These are phyloP conservation scores for Platyura marginata DNA, from an alignment of 1,140 invertebrate genomes.

Conservation along the genomic window DNA sequence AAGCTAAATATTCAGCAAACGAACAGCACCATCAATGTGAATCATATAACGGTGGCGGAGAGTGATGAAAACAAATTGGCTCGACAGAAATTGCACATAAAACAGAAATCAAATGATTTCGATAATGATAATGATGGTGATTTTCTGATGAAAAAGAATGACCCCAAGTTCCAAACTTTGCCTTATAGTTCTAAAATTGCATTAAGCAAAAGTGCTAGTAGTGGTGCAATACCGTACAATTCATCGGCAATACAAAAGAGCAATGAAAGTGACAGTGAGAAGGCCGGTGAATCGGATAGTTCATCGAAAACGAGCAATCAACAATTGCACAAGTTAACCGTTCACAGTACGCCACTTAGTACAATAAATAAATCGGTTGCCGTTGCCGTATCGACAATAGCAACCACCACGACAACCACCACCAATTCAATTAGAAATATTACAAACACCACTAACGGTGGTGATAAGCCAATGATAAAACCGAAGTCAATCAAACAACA, in stretches of 20 bases:
- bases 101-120: not conserved
- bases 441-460: constrained; percentile 4
- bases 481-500: constrained; percentile 12
- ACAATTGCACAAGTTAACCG: constrained; percentile 31
- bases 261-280: constrained; percentile 4
- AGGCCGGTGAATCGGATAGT: constrained; percentile 7
- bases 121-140: not conserved
- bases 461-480: constrained; percentile 11
- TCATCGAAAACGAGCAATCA: constrained; percentile 17
- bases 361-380: constrained; percentile 37
- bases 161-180: constrained; percentile 85
- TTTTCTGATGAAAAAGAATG: constrained; percentile 47
- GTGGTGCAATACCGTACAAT: not conserved
- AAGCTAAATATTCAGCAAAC: constrained; percentile 10
- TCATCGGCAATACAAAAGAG: constrained; percentile 17
- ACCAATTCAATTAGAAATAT: constrained; percentile 9
- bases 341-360: constrained; percentile 43
- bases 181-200: constrained; percentile 74
- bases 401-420: constrained; percentile 5
- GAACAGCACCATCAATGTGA: constrained; percentile 8
- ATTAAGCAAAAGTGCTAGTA: not conserved
- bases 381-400: constrained; percentile 4
- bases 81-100: constrained; percentile 14
- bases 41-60: constrained; percentile 10
- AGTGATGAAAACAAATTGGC: constrained; percentile 23